Percentiles rank a stretch among this genome's conserved stretches.
Evolutionary conservation across 2,888 invertebrate genomes (phyloP).

Genomic region (Nebria brevicollis): DNA sequence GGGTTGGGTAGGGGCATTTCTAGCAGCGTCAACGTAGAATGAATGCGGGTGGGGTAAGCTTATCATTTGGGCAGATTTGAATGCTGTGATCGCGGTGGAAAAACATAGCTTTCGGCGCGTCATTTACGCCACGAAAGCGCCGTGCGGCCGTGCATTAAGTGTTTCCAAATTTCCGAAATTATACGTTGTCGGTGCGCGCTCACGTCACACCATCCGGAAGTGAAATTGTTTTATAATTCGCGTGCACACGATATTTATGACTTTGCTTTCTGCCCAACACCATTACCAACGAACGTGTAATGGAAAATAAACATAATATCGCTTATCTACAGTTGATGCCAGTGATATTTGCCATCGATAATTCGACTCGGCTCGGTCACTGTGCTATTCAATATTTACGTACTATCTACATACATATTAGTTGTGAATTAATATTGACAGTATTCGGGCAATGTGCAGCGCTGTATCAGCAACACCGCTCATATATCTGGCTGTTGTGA

Average conservation of each 20-base stretch:
- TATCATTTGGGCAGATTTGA: not conserved
- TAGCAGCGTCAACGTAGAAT: too few relatives aligned
- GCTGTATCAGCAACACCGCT: slow-evolving; percentile 40
- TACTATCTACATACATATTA: slow-evolving; percentile 45
- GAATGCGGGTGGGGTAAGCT: not conserved
- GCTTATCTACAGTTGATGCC: slow-evolving; percentile 22
- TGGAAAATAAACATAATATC: slow-evolving; percentile 46
- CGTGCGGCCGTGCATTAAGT: slow-evolving; percentile 24
- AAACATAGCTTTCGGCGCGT: slow-evolving; percentile 30
- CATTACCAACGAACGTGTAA: slow-evolving; percentile 11
- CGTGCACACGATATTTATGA: slow-evolving; percentile 10
- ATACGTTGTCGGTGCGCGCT: slow-evolving; percentile 26
- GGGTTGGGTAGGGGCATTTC: too few relatives aligned
- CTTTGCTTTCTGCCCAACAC: not conserved
- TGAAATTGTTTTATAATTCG: slow-evolving; percentile 44
- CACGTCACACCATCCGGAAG: slow-evolving; percentile 33
- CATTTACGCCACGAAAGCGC: slow-evolving; percentile 24
- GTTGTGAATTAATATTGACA: slow-evolving; percentile 46
- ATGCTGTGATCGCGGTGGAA: not conserved
- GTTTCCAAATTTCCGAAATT: slow-evolving; percentile 42
- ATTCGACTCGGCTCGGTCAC: slow-evolving; percentile 31
- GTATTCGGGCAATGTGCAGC: not conserved
- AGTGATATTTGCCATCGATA: slow-evolving; percentile 34
- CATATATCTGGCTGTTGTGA: slow-evolving; percentile 45
- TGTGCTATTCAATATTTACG: slow-evolving; percentile 46